Percentiles rank a stretch among this genome's conserved stretches.
phyloP scores from a whole-genome alignment of 2,113 vertebrate species.

The Brachyhypopomus occidentalis region DNA sequence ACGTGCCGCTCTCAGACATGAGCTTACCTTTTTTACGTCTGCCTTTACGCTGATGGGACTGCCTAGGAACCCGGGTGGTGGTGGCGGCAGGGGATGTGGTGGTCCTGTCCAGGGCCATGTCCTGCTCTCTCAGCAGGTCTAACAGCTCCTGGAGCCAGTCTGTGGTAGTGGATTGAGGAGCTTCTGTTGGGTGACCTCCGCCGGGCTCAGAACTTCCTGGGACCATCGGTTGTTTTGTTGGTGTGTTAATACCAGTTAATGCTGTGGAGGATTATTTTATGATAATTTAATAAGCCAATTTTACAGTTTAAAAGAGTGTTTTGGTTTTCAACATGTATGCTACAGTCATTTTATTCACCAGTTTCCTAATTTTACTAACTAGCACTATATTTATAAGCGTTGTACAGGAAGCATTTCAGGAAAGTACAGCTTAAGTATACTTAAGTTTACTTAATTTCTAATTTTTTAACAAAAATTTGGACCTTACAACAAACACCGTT shows the following conservation, averaged over 20 bases:
- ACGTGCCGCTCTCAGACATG: background rate
- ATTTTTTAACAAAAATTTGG: background rate
- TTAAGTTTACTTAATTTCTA: background rate
- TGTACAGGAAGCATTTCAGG: background rate
- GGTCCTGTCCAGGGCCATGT: background rate
- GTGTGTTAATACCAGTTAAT: slow-evolving; percentile 68
- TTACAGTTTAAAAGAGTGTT: background rate
- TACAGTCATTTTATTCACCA: too few relatives aligned
- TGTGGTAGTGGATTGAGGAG: background rate
- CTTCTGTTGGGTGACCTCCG: slow-evolving; percentile 44
- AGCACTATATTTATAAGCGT: background rate
- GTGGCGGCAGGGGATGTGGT: slow-evolving; percentile 4
- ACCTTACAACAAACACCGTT: background rate
- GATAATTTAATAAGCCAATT: slow-evolving; percentile 1
- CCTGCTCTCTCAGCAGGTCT: slow-evolving; percentile 47
- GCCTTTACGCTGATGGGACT: slow-evolving; percentile 55
- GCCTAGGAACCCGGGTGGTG: slow-evolving; percentile 45
- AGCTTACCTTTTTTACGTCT: slow-evolving; percentile 67
- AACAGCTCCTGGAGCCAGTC: slow-evolving; percentile 69
- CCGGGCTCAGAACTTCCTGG: slow-evolving; percentile 37
- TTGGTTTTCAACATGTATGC: too few relatives aligned
- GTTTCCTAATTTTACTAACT: background rate
- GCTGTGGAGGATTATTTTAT: slow-evolving; percentile 63
- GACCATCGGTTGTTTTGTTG: slow-evolving; percentile 53
- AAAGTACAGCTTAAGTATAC: background rate